These are phyloP conservation scores for Sebastes umbrosus DNA, from an alignment of 2,797 vertebrate species.

Conservation along the genomic window DNA sequence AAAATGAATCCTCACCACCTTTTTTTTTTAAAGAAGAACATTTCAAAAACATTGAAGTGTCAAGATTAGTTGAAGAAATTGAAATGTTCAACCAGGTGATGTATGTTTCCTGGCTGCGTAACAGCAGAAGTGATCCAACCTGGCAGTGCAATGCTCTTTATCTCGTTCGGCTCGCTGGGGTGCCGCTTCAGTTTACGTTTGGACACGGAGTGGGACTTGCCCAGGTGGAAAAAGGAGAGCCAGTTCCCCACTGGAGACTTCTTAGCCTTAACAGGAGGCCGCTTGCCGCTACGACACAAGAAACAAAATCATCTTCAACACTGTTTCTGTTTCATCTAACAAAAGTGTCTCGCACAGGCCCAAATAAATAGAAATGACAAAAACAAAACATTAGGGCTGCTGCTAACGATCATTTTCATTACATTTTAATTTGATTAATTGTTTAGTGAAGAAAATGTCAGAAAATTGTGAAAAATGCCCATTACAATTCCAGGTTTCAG, in stretches of 20 bases:
- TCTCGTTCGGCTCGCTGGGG: slow-evolving; percentile 94
- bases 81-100: neutral
- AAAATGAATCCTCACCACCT: neutral
- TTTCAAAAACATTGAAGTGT: neutral
- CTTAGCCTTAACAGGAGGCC: slow-evolving; percentile 90
- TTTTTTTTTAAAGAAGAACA: neutral
- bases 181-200: slow-evolving; percentile 95
- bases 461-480: neutral
- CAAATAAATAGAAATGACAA: neutral
- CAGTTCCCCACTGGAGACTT: slow-evolving; percentile 97
- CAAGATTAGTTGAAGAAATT: neutral
- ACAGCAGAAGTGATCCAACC: slow-evolving; percentile 76
- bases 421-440: neutral
- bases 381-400: neutral
- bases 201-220: slow-evolving; percentile 89
- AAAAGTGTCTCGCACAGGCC: neutral
- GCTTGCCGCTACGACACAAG: slow-evolving; percentile 80
- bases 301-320: slow-evolving; percentile 28
- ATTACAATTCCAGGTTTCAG: neutral
- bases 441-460: neutral
- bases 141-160: slow-evolving; percentile 92
- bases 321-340: neutral
- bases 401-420: neutral
- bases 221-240: slow-evolving; percentile 97
- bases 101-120: neutral